Evolutionary conservation across 2,113 vertebrate species (phyloP).

Genomic region (Telmatochromis sp.): DNA sequence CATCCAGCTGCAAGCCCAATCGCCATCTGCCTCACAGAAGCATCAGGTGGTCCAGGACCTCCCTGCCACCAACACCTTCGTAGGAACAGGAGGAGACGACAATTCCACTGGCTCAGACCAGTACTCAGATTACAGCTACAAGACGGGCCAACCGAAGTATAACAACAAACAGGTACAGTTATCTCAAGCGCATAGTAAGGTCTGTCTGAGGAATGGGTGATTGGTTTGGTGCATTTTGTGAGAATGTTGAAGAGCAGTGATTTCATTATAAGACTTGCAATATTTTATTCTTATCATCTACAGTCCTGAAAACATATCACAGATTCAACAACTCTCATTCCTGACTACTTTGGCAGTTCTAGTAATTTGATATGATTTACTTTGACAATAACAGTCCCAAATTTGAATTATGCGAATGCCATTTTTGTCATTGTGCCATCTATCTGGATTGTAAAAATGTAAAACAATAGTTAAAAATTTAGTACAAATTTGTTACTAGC

Average conservation of each 20-base stretch:
- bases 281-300: not conserved
- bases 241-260: not conserved
- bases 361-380: not conserved
- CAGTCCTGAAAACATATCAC: not conserved
- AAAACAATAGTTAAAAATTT: not conserved
- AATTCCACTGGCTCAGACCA: constrained; percentile 97
- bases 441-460: not conserved
- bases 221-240: not conserved
- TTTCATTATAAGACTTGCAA: not conserved
- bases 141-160: constrained; percentile 94
- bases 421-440: not conserved
- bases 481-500: not conserved
- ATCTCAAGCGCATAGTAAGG: constrained; percentile 46
- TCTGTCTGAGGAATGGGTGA: constrained; percentile 4
- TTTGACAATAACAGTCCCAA: not conserved
- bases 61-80: constrained; percentile 95
- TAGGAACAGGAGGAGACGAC: constrained; percentile 96
- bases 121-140: constrained; percentile 99
- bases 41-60: constrained; percentile 98
- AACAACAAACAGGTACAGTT: constrained; percentile 95
- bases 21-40: constrained; percentile 96
- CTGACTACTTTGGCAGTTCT: not conserved
- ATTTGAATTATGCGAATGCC: not conserved
- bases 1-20: constrained; percentile 97
- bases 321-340: not conserved